These are phyloP conservation scores for Ceratosolen fusciceps DNA, from an alignment of 1,140 invertebrate species.

Conservation along the genomic window DNA sequence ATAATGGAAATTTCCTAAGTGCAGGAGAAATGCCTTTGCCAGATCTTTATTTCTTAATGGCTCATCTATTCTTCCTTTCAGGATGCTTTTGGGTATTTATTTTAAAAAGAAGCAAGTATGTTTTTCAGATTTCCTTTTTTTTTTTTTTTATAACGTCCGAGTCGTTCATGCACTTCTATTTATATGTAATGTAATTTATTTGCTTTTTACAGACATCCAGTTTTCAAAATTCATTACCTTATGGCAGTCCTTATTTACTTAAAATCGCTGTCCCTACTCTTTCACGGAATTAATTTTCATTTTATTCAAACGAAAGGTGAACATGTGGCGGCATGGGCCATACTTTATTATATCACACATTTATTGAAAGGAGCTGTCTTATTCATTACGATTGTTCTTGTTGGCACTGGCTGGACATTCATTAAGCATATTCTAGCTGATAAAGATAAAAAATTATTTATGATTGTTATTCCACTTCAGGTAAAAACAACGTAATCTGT, in stretches of 20 bases:
- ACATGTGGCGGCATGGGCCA: constrained; percentile 97
- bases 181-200: not conserved
- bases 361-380: constrained; percentile 95
- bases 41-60: constrained; percentile 91
- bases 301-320: constrained; percentile 95
- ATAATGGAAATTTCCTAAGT: constrained; percentile 92
- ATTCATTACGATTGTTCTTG: constrained; percentile 96
- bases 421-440: constrained; percentile 98
- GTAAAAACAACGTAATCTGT: constrained; percentile 69
- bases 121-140: constrained; percentile 7
- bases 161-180: not conserved
- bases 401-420: constrained; percentile 99
- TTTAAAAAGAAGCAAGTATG: constrained; percentile 86
- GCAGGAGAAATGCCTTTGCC: constrained; percentile 97
- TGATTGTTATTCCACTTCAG: constrained; percentile 97
- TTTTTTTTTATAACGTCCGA: not conserved
- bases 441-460: constrained; percentile 98
- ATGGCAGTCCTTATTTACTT: constrained; percentile 96
- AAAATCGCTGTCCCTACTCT: constrained; percentile 92
- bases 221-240: constrained; percentile 97
- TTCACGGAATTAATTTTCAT: constrained; percentile 97
- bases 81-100: constrained; percentile 94
- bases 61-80: constrained; percentile 89
- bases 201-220: constrained; percentile 77
- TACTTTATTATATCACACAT: constrained; percentile 97